Percentiles rank a stretch among this genome's conserved stretches.
These are phyloP conservation scores for Thamnaconus septentrionalis DNA, from an alignment of 2,113 vertebrate species.

Conservation along the genomic window DNA sequence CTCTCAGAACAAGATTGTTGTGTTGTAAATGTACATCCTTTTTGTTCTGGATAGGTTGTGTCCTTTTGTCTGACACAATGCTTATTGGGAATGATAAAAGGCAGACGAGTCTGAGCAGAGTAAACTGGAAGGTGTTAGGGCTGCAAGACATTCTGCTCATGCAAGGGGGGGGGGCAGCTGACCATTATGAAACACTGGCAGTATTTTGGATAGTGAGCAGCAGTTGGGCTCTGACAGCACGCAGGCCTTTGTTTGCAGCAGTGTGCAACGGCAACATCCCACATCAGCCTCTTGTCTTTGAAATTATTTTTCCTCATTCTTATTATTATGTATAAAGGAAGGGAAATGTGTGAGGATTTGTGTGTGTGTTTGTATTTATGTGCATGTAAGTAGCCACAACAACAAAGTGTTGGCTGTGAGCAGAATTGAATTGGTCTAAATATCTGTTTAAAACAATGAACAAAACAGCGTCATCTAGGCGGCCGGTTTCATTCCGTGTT, in stretches of 20 bases:
- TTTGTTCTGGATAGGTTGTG: neutral
- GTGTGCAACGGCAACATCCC: conserved; percentile 43
- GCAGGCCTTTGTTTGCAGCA: conserved; percentile 56
- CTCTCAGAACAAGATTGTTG: conserved; percentile 27
- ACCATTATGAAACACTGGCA: conserved; percentile 56
- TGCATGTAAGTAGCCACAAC: too few relatives aligned
- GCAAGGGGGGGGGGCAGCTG: neutral
- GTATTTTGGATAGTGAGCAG: conserved; percentile 49
- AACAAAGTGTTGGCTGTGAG: too few relatives aligned
- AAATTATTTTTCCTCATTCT: too few relatives aligned
- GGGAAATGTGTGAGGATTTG: too few relatives aligned
- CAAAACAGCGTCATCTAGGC: too few relatives aligned
- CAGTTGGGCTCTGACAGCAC: conserved; percentile 36
- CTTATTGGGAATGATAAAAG: neutral
- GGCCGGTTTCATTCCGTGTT: neutral
- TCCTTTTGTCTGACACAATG: too few relatives aligned
- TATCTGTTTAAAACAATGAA: too few relatives aligned
- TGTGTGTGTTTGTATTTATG: too few relatives aligned
- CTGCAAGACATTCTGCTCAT: conserved; percentile 2
- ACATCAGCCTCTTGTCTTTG: conserved; percentile 19
- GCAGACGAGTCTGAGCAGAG: conserved; percentile 4
- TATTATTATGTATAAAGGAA: too few relatives aligned
- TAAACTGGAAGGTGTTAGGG: conserved; percentile 37
- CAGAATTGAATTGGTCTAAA: too few relatives aligned
- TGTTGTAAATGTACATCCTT: conserved; percentile 24